Conservation (phyloP, 2,113 vertebrate species). For the Vulpes vulpes region DNA sequence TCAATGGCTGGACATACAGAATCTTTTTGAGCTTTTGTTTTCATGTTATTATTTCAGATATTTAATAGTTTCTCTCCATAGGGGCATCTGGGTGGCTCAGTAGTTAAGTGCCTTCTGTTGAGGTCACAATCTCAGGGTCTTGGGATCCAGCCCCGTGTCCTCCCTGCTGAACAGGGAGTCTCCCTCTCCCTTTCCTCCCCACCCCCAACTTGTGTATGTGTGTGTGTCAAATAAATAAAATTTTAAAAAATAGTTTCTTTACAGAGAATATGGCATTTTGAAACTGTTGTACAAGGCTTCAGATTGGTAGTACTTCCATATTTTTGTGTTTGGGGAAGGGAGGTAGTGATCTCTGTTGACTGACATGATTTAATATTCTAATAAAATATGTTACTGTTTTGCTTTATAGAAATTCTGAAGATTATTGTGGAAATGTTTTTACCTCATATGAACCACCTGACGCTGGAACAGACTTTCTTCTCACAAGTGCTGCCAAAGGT, state of each 20-base stretch:
- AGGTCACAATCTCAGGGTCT: neutral
- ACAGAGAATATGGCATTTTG: slow-evolving; percentile 9
- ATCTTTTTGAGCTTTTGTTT: neutral
- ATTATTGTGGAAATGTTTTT: slow-evolving; percentile 95
- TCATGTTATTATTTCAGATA: neutral
- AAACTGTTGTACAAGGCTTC: slow-evolving; percentile 12
- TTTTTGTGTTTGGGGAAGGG: neutral
- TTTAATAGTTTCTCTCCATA: neutral
- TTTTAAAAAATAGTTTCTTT: neutral
- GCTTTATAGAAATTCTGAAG: slow-evolving; percentile 91
- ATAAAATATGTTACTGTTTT: slow-evolving; percentile 65
- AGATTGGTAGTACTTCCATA: neutral
- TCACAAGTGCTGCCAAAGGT: slow-evolving; percentile 96
- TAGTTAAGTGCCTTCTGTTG: neutral
- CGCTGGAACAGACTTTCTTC: slow-evolving; percentile 93
- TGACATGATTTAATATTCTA: slow-evolving; percentile 1
- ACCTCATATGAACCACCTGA: slow-evolving; percentile 92
- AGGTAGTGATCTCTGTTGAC: neutral
- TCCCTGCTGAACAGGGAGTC: too few species aligned
- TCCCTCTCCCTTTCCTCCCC: too few species aligned
- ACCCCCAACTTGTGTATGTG: too few species aligned
- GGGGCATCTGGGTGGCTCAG: neutral
- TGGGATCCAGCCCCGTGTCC: neutral
- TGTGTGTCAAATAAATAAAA: neutral
- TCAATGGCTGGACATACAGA: neutral